phyloP scores from a whole-genome alignment of 2,888 invertebrate species.

The Diarsia rubi region DNA sequence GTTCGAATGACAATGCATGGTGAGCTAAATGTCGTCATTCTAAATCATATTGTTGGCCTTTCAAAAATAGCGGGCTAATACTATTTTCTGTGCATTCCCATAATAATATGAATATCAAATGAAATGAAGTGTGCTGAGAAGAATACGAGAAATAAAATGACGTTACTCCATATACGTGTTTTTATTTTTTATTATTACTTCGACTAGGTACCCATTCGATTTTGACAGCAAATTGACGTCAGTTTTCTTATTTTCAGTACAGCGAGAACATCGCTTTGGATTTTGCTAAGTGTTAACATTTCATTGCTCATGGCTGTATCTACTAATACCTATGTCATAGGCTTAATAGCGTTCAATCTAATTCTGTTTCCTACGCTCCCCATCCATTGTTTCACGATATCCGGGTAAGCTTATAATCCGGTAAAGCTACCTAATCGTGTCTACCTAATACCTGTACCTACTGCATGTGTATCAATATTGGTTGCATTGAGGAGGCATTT shows the following conservation, averaged over 20 bases:
- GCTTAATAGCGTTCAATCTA: not conserved
- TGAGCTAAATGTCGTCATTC: not conserved
- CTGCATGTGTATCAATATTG: conserved; percentile 19
- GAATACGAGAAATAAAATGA: no score
- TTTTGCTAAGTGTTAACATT: no score
- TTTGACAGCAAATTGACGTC: not conserved
- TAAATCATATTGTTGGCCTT: not conserved
- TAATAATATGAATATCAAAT: no score
- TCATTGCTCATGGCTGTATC: not conserved
- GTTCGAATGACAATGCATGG: no score
- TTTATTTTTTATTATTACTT: no score
- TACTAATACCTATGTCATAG: not conserved
- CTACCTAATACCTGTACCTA: not conserved
- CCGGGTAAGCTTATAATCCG: conserved; percentile 38
- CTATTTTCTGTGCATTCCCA: no score
- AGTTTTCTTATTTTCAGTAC: not conserved
- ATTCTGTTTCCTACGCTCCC: not conserved
- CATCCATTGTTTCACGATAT: conserved; percentile 9
- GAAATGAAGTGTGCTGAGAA: no score
- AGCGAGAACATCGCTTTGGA: not conserved
- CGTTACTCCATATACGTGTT: no score
- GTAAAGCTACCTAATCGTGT: conserved; percentile 20
- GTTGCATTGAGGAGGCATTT: conserved; percentile 3
- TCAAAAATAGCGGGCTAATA: not conserved
- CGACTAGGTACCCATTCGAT: no score